Base-by-base conservation (phyloP, 2,888 invertebrate genomes). In the Apoda limacodes region DNA sequence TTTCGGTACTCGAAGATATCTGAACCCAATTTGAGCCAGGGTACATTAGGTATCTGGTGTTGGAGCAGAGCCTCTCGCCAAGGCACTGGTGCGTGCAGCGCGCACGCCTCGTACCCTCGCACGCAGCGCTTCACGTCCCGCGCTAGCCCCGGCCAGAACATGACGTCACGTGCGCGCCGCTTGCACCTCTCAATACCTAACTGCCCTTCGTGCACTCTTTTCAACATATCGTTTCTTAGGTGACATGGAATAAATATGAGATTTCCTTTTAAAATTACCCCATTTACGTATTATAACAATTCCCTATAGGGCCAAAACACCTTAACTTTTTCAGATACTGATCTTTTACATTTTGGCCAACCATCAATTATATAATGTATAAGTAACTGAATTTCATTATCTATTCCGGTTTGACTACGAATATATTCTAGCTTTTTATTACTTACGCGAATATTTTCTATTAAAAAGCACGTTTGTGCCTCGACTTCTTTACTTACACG, bases 141-240 rank as follows among this genome's bases (percentile, higher is more conserved):
- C n/a, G n/a, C n/a, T n/a, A n/a, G n/a, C 1, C 26, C 25, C 1
- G 41, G n/a, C n/a, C n/a, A n/a, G n/a, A n/a, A n/a, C n/a, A n/a
- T n/a, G n/a, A n/a, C n/a, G n/a, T n/a, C n/a, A n/a, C n/a, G n/a
- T n/a, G n/a, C n/a, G n/a, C n/a, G n/a, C n/a, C n/a, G n/a, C n/a
- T n/a, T n/a, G n/a, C n/a, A n/a, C n/a, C n/a, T n/a, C n/a, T n/a
- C n/a, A n/a, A n/a, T n/a, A n/a, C n/a, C n/a, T n/a, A n/a, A 19
- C 51, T 52, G 52, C 1, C 50, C 52, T 13, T 50, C 50, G 15
- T 53, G 55, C 3, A 51, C 32, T 2, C 36, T 25, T 1, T 14
- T 4, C 13, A 51, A 15, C 48, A 53, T 53, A 2, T 44, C 30
- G 2, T n/a, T 9, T 2, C 46, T 30, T 21, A 52, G 17, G 0